Percentiles rank a stretch among this genome's conserved stretches.
phyloP scores from a whole-genome alignment of 2,797 vertebrate species.

The Tangara arthus region DNA sequence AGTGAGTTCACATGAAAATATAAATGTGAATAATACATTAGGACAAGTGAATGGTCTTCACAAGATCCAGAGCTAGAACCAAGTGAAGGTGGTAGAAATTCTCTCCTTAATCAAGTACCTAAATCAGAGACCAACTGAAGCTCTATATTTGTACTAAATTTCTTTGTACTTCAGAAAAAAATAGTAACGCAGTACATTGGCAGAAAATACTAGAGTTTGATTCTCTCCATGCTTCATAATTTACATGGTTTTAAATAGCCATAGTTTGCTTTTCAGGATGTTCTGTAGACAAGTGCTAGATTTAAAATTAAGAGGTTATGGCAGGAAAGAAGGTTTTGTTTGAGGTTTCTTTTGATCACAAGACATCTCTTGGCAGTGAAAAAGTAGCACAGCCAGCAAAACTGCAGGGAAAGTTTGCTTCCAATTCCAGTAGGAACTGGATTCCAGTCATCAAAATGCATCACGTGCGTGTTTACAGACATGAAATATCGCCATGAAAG shows the following conservation, averaged over 20 bases:
- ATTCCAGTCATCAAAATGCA: neutral
- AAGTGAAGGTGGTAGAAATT: neutral
- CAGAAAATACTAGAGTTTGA: neutral
- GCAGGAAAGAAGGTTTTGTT: neutral
- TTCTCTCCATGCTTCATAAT: neutral
- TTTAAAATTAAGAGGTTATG: neutral
- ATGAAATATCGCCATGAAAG: neutral
- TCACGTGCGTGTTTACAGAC: neutral
- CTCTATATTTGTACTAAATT: neutral
- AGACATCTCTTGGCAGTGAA: neutral
- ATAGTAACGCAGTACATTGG: neutral
- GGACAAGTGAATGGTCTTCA: neutral
- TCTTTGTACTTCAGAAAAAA: neutral
- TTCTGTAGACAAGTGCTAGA: neutral
- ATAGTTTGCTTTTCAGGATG: neutral
- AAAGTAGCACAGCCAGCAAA: neutral
- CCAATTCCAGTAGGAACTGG: neutral
- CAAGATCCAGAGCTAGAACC: neutral
- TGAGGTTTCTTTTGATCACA: neutral
- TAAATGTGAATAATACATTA: neutral
- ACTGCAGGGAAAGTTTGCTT: neutral
- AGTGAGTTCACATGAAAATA: neutral
- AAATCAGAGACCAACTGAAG: neutral
- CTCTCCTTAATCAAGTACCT: neutral
- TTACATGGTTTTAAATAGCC: neutral